Evolutionary conservation across 2,888 invertebrate species (phyloP), one percentile per base, ranked within the genome.

Genomic region (Caenorhabditis imperialis): DNA sequence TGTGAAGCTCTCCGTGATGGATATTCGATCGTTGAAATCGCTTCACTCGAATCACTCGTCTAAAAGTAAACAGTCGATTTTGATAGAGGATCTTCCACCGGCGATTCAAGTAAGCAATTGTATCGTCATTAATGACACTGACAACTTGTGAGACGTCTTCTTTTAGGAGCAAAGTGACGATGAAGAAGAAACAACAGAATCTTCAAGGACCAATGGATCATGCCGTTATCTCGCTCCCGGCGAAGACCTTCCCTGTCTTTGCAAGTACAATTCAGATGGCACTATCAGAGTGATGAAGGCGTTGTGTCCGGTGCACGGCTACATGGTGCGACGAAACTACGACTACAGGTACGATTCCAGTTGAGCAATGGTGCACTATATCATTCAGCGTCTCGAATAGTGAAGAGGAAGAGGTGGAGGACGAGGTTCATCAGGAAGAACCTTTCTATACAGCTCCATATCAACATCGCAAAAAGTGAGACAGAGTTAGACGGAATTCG

Each of bases 231-330:
- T 84, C 35, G 79, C 86, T 6, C 86, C 86, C 6, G 86, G 84
- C 5, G 85, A 82, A 65, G 87, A 87, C 22, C 77, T 87, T 45
- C 87, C 87, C 2, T 87, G 87, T 69, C 78, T 85, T 16, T 87
- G 87, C 71, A 78, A 84, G 50, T 87, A 82, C 70, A 81, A 86
- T 61, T 61, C 78, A 1, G 70, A 67, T 20, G 87, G 87, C 0
- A 63, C 78, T 1, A 83, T 83, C 23, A 60, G 75, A 44, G 65
- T 79, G 1, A 83, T 83, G 82, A 83, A 83, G 58, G 85, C 85
- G 6, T 55, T 87, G 8, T 87, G 87, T 70, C 87, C 87, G 1
- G 85, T 87, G n/a, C 87, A 87, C 54, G 87, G 87, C 16, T 86
- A 82, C 55, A 81, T 83, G 83, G 83, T 81, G n/a, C 76, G 82